These are phyloP conservation scores for Microtus richardsoni DNA, from an alignment of 2,113 vertebrate species.

Conservation along the genomic window DNA sequence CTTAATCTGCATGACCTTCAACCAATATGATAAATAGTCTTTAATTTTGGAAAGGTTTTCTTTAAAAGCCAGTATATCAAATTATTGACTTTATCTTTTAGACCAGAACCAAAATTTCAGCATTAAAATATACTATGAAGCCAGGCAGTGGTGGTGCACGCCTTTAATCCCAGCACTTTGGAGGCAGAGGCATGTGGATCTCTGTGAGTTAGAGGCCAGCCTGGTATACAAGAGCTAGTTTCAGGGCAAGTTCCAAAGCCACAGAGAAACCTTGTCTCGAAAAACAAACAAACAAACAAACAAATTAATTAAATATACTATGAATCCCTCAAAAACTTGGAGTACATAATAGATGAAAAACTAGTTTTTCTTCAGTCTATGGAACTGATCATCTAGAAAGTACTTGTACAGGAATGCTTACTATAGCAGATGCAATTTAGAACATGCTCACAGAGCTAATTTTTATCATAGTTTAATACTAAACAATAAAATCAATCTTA, in stretches of 20 bases:
- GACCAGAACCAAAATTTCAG: constrained; percentile 49
- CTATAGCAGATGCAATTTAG: not conserved
- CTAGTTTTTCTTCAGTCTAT: constrained; percentile 2
- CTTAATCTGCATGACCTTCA: constrained; percentile 53
- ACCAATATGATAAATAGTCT: constrained; percentile 51
- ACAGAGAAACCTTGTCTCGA: too few species aligned
- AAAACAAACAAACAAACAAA: too few species aligned
- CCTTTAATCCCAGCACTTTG: too few species aligned
- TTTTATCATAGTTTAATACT: not conserved
- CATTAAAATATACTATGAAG: constrained; percentile 35
- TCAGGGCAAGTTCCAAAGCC: too few species aligned
- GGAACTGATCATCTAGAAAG: constrained; percentile 48
- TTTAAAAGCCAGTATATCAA: constrained; percentile 63
- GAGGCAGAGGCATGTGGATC: too few species aligned
- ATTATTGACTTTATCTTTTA: constrained; percentile 20
- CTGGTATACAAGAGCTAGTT: too few species aligned
- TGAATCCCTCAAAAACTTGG: constrained; percentile 7
- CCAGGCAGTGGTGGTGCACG: too few species aligned
- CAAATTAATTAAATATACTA: not conserved
- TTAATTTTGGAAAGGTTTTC: constrained; percentile 55
- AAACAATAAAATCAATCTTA: not conserved
- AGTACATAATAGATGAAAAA: constrained; percentile 6
- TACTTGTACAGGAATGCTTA: constrained; percentile 4
- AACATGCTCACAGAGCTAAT: not conserved
- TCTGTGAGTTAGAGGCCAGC: too few species aligned